Conservation (phyloP, 2,888 invertebrate genomes). For the Nesidiocoris tenuis region DNA sequence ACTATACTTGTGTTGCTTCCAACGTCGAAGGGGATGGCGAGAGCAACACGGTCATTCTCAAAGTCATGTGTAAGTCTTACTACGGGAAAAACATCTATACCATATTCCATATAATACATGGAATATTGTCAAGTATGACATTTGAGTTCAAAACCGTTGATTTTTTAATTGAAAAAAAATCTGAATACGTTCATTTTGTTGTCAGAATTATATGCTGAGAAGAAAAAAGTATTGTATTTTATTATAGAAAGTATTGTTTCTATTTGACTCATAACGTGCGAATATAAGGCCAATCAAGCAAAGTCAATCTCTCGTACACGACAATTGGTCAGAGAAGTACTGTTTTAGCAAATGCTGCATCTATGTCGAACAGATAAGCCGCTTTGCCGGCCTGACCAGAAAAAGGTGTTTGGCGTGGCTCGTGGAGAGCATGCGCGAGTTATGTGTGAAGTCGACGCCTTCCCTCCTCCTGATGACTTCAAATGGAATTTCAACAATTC, state of each 20-base stretch:
- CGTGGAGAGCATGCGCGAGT: constrained; percentile 77
- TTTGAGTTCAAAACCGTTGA: neutral
- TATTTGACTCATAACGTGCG: too few species aligned
- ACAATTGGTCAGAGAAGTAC: too few species aligned
- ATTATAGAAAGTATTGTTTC: too few species aligned
- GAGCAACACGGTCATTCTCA: constrained; percentile 75
- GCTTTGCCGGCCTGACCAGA: constrained; percentile 71
- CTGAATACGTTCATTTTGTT: too few species aligned
- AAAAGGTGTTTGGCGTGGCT: constrained; percentile 79
- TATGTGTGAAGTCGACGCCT: constrained; percentile 79
- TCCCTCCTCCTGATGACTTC: constrained; percentile 77
- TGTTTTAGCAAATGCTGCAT: too few species aligned
- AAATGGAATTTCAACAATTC: constrained; percentile 90
- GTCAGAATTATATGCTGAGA: too few species aligned
- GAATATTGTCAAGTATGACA: too few species aligned
- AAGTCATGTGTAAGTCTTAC: constrained; percentile 87
- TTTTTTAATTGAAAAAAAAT: neutral
- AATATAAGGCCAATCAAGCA: too few species aligned
- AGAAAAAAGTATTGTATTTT: too few species aligned
- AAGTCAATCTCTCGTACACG: too few species aligned
- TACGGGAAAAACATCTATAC: neutral
- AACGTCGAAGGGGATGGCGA: constrained; percentile 89
- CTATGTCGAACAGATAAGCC: constrained; percentile 71
- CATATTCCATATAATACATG: too few species aligned
- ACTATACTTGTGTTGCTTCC: constrained; percentile 84